Percentiles rank a stretch among this genome's conserved stretches.
Conservation (phyloP, 1,140 invertebrate species). For the Bombus cullumanus region DNA sequence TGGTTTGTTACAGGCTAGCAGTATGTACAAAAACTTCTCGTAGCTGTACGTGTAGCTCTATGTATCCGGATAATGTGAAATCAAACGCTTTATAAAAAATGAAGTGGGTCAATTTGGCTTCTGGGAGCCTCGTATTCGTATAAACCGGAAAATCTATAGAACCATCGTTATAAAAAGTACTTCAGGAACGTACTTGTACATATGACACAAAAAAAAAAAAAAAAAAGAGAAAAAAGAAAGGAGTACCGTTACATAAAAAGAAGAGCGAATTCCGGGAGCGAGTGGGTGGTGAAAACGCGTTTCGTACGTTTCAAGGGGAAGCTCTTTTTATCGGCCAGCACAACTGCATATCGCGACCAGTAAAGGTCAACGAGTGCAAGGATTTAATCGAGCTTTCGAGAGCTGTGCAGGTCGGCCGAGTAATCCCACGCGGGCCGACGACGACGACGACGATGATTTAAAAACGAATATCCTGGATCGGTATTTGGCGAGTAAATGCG, state of each 20-base stretch:
- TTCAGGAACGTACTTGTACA: too few relatives aligned
- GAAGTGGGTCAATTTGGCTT: too few relatives aligned
- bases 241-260: not conserved
- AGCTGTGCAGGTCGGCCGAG: not conserved
- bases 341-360: not conserved
- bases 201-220: too few relatives aligned
- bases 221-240: too few relatives aligned
- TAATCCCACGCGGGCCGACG: not conserved
- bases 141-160: too few relatives aligned
- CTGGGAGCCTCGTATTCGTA: too few relatives aligned
- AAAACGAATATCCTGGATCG: constrained; percentile 23
- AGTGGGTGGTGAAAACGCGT: not conserved
- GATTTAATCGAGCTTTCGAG: constrained; percentile 14
- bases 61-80: too few relatives aligned
- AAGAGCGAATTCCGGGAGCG: not conserved
- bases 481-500: constrained; percentile 26
- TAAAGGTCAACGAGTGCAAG: constrained; percentile 17
- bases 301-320: not conserved
- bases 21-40: too few relatives aligned
- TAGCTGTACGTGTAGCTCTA: too few relatives aligned
- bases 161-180: too few relatives aligned
- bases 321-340: not conserved
- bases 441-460: constrained; percentile 1
- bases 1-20: too few relatives aligned
- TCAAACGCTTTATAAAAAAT: too few relatives aligned